Percentiles rank a stretch among this genome's conserved stretches.
Conservation (phyloP, 2,888 invertebrate species). For the Baronia brevicornis region DNA sequence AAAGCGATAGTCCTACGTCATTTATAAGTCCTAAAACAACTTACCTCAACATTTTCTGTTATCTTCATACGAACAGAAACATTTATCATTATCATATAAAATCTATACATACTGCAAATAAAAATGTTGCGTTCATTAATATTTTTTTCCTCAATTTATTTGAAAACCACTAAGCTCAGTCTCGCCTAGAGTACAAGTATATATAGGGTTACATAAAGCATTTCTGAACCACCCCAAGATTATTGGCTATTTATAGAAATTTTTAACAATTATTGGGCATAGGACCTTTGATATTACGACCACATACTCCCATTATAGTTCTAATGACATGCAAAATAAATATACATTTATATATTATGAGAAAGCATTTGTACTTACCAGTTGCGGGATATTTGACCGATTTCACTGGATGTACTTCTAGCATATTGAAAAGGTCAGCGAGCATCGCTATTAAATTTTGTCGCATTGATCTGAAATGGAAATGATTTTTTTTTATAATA, state of each 20-base stretch:
- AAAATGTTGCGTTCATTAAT: constrained; percentile 17
- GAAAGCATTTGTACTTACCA: constrained; percentile 64
- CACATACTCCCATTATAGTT: constrained; percentile 70
- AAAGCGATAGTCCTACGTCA: constrained; percentile 31
- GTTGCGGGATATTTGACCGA: constrained; percentile 89
- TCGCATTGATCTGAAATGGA: constrained; percentile 86
- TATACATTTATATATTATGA: constrained; percentile 18
- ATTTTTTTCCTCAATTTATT: constrained; percentile 12
- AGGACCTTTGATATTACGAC: constrained; percentile 70
- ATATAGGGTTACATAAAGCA: constrained; percentile 35
- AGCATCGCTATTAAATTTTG: constrained; percentile 93
- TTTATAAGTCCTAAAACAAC: constrained; percentile 13
- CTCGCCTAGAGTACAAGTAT: constrained; percentile 16
- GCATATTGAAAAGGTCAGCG: constrained; percentile 93
- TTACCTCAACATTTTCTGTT: constrained; percentile 15
- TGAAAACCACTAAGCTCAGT: constrained; percentile 13
- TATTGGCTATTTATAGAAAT: constrained; percentile 19
- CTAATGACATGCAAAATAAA: constrained; percentile 58
- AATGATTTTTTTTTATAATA: constrained; percentile 9
- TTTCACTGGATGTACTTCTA: constrained; percentile 94
- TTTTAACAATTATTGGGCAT: constrained; percentile 46
- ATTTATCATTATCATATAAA: constrained; percentile 21
- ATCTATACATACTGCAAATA: constrained; percentile 19
- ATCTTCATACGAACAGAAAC: constrained; percentile 19
- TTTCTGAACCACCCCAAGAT: constrained; percentile 33